Evolutionary conservation across 2,797 vertebrate species (phyloP), one percentile per base, ranked within the genome.

Genomic region (Smutsia gigantea): DNA sequence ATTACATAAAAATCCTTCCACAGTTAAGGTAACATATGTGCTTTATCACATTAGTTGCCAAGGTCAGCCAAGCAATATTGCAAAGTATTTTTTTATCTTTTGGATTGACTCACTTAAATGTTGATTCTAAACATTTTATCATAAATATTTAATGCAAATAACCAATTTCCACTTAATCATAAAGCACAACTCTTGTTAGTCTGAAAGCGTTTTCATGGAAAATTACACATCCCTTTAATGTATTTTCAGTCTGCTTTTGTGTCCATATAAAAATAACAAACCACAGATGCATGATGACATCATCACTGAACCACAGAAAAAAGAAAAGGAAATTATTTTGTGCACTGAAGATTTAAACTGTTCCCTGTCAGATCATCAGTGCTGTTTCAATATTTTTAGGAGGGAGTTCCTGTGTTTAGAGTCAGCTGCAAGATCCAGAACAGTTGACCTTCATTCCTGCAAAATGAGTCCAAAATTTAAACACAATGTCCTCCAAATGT

Each of bases 71-170:
- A 74, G 46, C 49, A 81, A 53, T 59, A 68, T 5, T 81, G 37
- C 78, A 55, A 10, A 94, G 63, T 74, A 46, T 46, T 46, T 86
- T 87, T 85, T 55, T 31, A 75, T 93, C 46, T 96, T 51, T 1
- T 90, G 51, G 89, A 95, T 68, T 90, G 90, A 97, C 89, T 66
- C n/a, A 27, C 72, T 92, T 95, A 34, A 96, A 61, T 96, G 95
- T 97, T 98, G 90, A 94, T 88, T 89, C 21, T 96, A 87, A 93
- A 87, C 87, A 74, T 59, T 98, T 66, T 97, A 96, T 96, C 82
- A 88, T 97, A 97, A 98, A 95, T 97, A 85, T 97, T 98, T 98
- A 97, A 97, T 95, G 95, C 91, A 82, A 93, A 74, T 93, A 93
- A 57, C 53, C 84, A 96, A 94, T 92, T 94, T 97, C 83, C 66